Evolutionary conservation across 2,888 invertebrate species (phyloP).

Genomic region (Hetaerina titia): DNA sequence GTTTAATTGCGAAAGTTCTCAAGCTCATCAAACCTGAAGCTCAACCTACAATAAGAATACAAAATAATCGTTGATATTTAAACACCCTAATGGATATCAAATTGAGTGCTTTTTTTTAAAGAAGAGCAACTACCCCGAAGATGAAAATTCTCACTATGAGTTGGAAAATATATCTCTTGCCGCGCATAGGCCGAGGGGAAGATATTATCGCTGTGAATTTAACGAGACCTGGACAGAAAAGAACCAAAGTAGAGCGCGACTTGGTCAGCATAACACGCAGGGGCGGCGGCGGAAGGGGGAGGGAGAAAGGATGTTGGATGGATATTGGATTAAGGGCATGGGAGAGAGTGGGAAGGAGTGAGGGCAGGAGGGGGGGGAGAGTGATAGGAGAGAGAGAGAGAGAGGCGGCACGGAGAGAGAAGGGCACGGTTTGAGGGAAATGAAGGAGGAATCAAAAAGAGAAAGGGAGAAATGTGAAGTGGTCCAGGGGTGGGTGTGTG

Average conservation of each 20-base stretch:
- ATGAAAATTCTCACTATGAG: background rate
- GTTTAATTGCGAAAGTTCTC: no score
- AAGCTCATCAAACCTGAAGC: no score
- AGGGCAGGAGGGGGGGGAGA: background rate
- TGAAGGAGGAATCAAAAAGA: constrained; percentile 21
- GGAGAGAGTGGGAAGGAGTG: background rate
- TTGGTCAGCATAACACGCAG: background rate
- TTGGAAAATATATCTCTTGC: background rate
- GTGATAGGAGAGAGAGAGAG: background rate
- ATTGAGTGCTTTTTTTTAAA: no score
- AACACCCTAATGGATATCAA: no score
- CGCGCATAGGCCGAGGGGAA: background rate
- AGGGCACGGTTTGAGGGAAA: background rate
- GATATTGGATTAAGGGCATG: background rate
- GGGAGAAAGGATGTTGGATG: background rate
- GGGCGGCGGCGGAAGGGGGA: background rate
- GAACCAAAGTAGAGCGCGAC: background rate
- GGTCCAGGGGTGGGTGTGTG: background rate
- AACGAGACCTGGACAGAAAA: background rate
- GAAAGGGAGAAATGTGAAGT: background rate
- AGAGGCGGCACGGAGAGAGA: background rate
- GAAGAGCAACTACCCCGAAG: background rate
- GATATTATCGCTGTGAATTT: background rate
- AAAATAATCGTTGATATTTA: no score
- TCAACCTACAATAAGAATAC: no score